phyloP scores from a whole-genome alignment of 2,113 vertebrate genomes.

The Colossoma macropomum region DNA sequence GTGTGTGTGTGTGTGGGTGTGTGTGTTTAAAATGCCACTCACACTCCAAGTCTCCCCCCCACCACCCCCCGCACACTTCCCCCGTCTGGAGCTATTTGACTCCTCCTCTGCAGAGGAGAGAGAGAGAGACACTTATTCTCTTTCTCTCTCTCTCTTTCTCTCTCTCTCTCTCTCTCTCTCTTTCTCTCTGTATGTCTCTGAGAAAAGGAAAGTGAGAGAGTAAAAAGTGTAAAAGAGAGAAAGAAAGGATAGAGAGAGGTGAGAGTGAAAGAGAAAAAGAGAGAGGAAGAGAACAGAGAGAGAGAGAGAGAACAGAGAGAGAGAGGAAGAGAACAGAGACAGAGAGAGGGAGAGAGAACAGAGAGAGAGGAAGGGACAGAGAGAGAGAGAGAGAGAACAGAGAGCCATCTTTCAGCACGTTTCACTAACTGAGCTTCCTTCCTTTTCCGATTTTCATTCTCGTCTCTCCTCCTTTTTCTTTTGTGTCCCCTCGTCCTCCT shows the following conservation, averaged over 20 bases:
- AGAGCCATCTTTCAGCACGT: not conserved
- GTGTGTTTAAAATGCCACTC: constrained; percentile 15
- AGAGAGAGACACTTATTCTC: not conserved
- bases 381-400: constrained; percentile 68
- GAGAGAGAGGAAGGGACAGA: constrained; percentile 3
- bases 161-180: not conserved
- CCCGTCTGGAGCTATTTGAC: not conserved
- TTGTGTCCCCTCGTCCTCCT: not conserved
- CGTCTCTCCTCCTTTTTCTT: constrained; percentile 20
- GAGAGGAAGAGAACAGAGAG: too few relatives aligned
- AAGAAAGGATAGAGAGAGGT: too few relatives aligned
- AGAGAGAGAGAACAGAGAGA: not conserved
- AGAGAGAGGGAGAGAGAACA: too few relatives aligned
- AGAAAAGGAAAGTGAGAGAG: too few relatives aligned
- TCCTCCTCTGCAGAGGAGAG: constrained; percentile 13
- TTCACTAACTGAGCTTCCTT: constrained; percentile 46
- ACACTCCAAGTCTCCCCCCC: not conserved
- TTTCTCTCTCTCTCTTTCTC: not conserved
- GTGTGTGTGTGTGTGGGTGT: constrained; percentile 1
- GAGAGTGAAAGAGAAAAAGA: too few relatives aligned
- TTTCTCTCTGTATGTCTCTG: too few relatives aligned
- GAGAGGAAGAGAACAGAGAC: not conserved
- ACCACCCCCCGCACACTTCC: too few relatives aligned
- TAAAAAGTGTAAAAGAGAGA: too few relatives aligned
- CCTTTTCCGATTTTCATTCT: constrained; percentile 32